These are phyloP conservation scores for Rhopilema esculentum DNA, from an alignment of 30 jellyfish, hydroid and myxozoan genomes.

Conservation along the genomic window DNA sequence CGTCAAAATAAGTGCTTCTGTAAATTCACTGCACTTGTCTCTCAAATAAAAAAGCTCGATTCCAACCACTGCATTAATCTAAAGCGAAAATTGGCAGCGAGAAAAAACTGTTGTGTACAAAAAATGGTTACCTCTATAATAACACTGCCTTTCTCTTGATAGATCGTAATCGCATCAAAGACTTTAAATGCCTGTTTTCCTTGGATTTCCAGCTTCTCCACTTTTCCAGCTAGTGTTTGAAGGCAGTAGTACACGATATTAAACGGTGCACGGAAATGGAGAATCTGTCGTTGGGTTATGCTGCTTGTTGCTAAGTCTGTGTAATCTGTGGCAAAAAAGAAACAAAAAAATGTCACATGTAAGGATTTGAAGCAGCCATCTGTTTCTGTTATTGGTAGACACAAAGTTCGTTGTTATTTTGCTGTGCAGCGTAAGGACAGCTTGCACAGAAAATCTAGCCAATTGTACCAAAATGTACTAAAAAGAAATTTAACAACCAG, in stretches of 20 bases:
- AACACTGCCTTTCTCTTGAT: constrained; percentile 85
- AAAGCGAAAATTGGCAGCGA: no score
- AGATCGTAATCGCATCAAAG: constrained; percentile 73
- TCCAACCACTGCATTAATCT: no score
- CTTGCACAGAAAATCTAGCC: no score
- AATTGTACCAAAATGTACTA: no score
- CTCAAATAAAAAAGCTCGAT: no score
- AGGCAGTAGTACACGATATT: constrained; percentile 64
- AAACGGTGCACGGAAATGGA: constrained; percentile 86
- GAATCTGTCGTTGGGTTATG: constrained; percentile 88
- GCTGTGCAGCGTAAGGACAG: no score
- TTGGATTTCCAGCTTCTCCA: constrained; percentile 75
- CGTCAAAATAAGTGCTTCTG: no score
- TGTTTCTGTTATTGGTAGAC: no score
- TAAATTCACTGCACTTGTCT: no score
- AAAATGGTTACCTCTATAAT: constrained; percentile 80
- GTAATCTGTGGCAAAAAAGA: constrained; percentile 54
- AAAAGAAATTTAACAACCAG: no score
- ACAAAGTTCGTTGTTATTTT: no score
- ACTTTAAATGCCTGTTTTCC: constrained; percentile 87
- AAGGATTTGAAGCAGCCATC: neutral
- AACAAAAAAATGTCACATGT: neutral
- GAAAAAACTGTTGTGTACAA: no score
- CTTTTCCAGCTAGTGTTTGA: constrained; percentile 87
- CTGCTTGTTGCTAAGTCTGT: constrained; percentile 90